Percentiles rank a stretch among this genome's conserved stretches.
Conservation (phyloP, 2,888 invertebrate species). For the Pristionchus maxplancki region DNA sequence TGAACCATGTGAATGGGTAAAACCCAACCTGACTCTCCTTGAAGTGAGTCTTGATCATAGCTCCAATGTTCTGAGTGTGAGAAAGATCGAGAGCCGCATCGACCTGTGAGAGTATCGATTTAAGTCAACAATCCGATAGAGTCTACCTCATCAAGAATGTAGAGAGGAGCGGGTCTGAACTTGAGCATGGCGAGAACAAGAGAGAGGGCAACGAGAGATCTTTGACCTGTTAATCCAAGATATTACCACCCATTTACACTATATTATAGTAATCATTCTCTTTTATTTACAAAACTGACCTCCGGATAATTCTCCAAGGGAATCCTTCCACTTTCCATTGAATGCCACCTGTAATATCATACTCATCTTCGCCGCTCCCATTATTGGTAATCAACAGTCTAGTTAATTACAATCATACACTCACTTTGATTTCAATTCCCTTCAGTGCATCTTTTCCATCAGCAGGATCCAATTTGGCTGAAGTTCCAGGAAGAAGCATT, state of each 20-base stretch:
- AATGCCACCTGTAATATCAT: conserved; percentile 86
- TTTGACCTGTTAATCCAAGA: conserved; percentile 64
- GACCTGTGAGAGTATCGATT: conserved; percentile 47
- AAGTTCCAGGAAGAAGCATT: conserved; percentile 91
- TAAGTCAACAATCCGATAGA: neutral
- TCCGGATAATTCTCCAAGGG: conserved; percentile 94
- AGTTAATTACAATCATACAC: conserved; percentile 12
- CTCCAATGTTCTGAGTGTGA: conserved; percentile 98
- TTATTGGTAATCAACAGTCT: conserved; percentile 50
- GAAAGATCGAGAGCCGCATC: conserved; percentile 97
- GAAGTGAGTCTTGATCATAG: conserved; percentile 93
- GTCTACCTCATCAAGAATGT: conserved; percentile 95
- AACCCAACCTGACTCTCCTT: conserved; percentile 90
- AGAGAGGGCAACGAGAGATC: conserved; percentile 92
- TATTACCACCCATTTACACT: neutral
- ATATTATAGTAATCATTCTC: neutral
- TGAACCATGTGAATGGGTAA: too few species aligned
- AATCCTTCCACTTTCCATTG: conserved; percentile 95
- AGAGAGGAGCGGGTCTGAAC: conserved; percentile 97
- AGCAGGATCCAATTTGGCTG: conserved; percentile 87
- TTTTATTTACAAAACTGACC: conserved; percentile 83
- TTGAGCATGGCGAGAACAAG: conserved; percentile 95
- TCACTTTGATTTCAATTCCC: conserved; percentile 47
- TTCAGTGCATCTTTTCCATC: conserved; percentile 81
- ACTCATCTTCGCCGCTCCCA: conserved; percentile 37